Percentiles rank a stretch among this genome's conserved stretches.
These are phyloP conservation scores for Mamestra brassicae DNA, from an alignment of 2,888 invertebrate species.

Conservation along the genomic window DNA sequence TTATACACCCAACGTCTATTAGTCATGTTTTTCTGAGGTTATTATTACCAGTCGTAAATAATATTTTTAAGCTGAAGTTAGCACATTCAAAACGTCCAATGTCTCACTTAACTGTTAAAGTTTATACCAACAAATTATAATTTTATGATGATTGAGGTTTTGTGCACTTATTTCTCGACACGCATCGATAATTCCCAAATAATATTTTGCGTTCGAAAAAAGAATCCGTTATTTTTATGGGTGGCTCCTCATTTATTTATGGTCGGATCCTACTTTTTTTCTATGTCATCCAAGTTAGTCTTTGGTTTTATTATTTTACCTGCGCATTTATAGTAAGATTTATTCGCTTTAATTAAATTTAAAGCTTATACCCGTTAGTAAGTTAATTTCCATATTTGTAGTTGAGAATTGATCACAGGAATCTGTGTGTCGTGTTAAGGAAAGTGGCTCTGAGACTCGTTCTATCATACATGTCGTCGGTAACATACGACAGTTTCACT, in stretches of 20 bases:
- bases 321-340: slow-evolving; percentile 23
- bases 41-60: slow-evolving; percentile 42
- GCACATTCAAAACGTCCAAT: slow-evolving; percentile 52
- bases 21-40: slow-evolving; percentile 32
- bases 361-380: slow-evolving; percentile 23
- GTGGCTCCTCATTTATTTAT: slow-evolving; percentile 38
- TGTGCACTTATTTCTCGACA: slow-evolving; percentile 23
- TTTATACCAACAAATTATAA: slow-evolving; percentile 23
- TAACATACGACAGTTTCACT: slow-evolving; percentile 68
- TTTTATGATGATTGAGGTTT: slow-evolving; percentile 29
- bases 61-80: slow-evolving; percentile 30
- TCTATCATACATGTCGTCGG: slow-evolving; percentile 61
- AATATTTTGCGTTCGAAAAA: slow-evolving; percentile 37
- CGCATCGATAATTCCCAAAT: slow-evolving; percentile 34
- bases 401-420: slow-evolving; percentile 43
- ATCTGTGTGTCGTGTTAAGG: slow-evolving; percentile 59
- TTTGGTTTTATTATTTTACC: slow-evolving; percentile 44
- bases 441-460: slow-evolving; percentile 66
- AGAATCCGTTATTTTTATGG: slow-evolving; percentile 59
- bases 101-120: slow-evolving; percentile 37
- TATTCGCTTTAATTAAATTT: slow-evolving; percentile 47
- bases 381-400: slow-evolving; percentile 39
- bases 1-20: slow-evolving; percentile 27
- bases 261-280: slow-evolving; percentile 37
- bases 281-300: slow-evolving; percentile 37